A percentile compares a stretch with the other conserved stretches of the same genome.
Conservation (phyloP, 2,113 vertebrate genomes). For the Sinocyclocheilus anshuiensis region DNA sequence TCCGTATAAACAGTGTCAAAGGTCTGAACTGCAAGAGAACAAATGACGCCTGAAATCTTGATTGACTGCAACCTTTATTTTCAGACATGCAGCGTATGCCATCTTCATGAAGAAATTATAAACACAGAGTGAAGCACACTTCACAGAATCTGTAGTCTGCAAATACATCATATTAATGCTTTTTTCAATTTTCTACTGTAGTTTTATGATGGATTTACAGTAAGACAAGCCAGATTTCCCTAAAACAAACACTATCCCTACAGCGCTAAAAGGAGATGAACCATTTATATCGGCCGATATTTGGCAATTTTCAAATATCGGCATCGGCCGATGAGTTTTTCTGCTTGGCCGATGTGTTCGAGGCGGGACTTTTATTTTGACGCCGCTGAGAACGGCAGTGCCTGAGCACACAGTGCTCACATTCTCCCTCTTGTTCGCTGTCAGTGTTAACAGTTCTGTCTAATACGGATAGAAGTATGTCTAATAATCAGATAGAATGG, state of each 20-base stretch:
- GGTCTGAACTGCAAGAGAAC: neutral
- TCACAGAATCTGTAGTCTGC: neutral
- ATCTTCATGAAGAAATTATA: neutral
- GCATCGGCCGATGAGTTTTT: no score
- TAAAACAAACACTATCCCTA: neutral
- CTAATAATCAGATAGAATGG: no score
- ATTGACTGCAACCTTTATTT: constrained; percentile 11
- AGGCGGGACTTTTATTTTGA: no score
- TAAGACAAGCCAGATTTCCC: neutral
- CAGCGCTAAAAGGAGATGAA: neutral
- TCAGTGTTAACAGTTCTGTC: no score
- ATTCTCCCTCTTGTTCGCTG: no score
- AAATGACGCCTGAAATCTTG: constrained; percentile 13
- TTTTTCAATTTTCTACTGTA: neutral
- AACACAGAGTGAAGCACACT: neutral
- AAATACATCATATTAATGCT: neutral
- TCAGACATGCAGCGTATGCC: neutral
- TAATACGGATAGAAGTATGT: no score
- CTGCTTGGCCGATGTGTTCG: no score
- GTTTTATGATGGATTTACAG: neutral
- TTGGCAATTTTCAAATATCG: no score
- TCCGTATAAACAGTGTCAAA: constrained; percentile 20
- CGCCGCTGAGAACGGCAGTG: no score
- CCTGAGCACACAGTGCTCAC: no score
- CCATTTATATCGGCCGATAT: neutral